Conservation (phyloP, 2,797 vertebrate genomes). For the Acanthornis magna region DNA sequence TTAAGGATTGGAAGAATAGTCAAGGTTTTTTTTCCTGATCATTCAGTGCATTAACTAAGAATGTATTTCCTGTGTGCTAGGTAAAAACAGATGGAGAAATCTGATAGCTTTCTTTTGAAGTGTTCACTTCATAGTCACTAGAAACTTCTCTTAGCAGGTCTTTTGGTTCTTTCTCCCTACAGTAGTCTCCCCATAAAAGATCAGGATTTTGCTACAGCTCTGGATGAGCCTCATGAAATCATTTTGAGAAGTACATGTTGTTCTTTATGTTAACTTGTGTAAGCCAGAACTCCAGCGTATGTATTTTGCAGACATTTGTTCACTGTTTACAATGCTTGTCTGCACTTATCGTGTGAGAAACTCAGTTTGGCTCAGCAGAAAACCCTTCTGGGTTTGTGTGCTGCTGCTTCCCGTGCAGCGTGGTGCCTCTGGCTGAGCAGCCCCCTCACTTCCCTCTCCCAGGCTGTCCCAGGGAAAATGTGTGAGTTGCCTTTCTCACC, state of each 20-base stretch:
- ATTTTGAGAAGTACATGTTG: background rate
- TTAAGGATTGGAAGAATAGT: background rate
- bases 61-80: background rate
- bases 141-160: background rate
- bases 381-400: background rate
- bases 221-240: background rate
- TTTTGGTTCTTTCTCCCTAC: background rate
- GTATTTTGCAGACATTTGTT: background rate
- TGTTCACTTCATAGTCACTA: background rate
- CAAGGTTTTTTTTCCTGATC: background rate
- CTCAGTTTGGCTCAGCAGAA: accelerated
- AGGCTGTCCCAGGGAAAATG: background rate
- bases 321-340: background rate
- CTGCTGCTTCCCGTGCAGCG: background rate
- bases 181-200: background rate
- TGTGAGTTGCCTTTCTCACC: background rate
- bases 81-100: background rate
- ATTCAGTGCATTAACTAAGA: background rate
- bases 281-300: background rate
- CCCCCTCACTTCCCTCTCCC: background rate
- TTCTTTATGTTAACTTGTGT: background rate
- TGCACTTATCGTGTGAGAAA: background rate
- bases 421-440: background rate
- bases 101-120: background rate
- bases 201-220: background rate